Conservation (phyloP, 2,888 invertebrate species). For the Leucoma salicis region DNA sequence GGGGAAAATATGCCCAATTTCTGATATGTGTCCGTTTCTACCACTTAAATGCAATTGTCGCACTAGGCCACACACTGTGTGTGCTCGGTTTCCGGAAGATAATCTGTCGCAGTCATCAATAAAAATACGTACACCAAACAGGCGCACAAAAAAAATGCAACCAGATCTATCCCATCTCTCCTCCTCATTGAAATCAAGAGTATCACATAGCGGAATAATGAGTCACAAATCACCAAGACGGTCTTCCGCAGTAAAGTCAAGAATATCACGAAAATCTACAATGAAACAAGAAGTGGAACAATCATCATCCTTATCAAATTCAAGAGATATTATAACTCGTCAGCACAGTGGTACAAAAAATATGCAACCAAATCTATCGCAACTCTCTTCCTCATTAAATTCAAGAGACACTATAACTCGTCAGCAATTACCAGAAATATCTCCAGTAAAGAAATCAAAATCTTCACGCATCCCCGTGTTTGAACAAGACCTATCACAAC, state of each 20-base stretch:
- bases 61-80: background rate
- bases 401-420: background rate
- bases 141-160: background rate
- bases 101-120: background rate
- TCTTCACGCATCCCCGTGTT: no score
- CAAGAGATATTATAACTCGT: background rate
- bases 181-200: background rate
- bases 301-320: background rate
- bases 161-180: no score
- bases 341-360: no score
- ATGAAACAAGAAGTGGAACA: background rate
- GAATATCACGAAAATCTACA: no score
- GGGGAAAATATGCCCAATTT: background rate
- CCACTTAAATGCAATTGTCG: background rate
- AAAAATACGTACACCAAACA: background rate
- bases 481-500: background rate
- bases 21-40: background rate
- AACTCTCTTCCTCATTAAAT: no score
- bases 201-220: no score
- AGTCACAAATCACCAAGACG: no score
- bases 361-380: no score
- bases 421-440: background rate
- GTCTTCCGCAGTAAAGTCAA: no score
- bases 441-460: background rate
- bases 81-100: background rate